Evolutionary conservation across 2,797 vertebrate species (phyloP).

Genomic region (Fistularia tabacaria): DNA sequence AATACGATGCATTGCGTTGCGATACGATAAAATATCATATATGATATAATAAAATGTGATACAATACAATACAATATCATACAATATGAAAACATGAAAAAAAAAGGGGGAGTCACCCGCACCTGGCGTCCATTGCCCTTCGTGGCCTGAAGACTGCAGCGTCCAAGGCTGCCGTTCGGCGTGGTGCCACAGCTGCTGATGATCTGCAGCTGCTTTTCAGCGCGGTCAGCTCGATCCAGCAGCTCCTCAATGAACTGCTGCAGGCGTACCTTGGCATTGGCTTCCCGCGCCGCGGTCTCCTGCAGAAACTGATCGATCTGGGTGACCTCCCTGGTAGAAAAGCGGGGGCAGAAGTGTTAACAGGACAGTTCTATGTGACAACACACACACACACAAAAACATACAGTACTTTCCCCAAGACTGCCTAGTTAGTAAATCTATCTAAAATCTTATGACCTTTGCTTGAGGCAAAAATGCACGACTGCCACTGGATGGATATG

Average conservation of each 20-base stretch:
- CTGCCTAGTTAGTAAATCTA: not conserved
- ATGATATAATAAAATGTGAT: too few relatives aligned
- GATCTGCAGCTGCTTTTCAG: slow-evolving; percentile 96
- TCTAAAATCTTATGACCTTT: not conserved
- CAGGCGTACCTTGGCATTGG: slow-evolving; percentile 93
- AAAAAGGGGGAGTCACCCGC: slow-evolving; percentile 2
- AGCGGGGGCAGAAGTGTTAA: not conserved
- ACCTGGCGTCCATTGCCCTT: slow-evolving; percentile 81
- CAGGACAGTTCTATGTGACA: not conserved
- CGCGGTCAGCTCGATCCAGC: slow-evolving; percentile 92
- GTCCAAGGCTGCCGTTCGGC: slow-evolving; percentile 90
- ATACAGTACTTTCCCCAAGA: not conserved
- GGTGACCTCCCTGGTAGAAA: slow-evolving; percentile 85
- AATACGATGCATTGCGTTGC: too few relatives aligned
- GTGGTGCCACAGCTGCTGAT: slow-evolving; percentile 97
- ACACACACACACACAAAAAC: too few relatives aligned
- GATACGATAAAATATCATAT: too few relatives aligned
- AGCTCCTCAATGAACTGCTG: slow-evolving; percentile 99
- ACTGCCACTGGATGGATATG: not conserved
- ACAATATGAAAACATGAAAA: too few relatives aligned
- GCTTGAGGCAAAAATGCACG: not conserved
- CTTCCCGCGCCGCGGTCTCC: slow-evolving; percentile 93
- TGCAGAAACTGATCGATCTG: slow-evolving; percentile 98
- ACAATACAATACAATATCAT: not conserved
- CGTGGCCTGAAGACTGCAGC: slow-evolving; percentile 81